phyloP scores from a whole-genome alignment of 2,797 vertebrate genomes.

The Pogoniulus pusillus region DNA sequence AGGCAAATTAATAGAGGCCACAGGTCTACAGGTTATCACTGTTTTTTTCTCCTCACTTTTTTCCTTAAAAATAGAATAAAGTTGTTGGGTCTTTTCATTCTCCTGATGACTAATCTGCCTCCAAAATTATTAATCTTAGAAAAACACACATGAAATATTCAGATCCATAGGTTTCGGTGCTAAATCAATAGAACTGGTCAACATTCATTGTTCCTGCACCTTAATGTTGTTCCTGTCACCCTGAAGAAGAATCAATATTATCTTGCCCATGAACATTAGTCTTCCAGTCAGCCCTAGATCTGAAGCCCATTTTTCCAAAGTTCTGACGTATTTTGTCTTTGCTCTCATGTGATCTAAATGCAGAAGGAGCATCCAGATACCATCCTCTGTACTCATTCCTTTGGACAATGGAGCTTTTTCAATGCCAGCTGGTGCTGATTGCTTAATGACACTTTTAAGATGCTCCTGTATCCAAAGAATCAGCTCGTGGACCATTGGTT shows the following conservation, averaged over 20 bases:
- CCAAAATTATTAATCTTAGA: conserved; percentile 31
- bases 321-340: conserved; percentile 78
- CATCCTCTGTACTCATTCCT: conserved; percentile 42
- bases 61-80: neutral
- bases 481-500: conserved; percentile 84
- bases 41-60: neutral
- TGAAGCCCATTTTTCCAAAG: conserved; percentile 82
- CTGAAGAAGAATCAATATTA: conserved; percentile 86
- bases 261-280: conserved; percentile 81
- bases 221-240: conserved; percentile 81
- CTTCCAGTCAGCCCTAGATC: conserved; percentile 82
- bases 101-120: conserved; percentile 24
- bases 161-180: conserved; percentile 6
- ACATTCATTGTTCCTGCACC: conserved; percentile 74
- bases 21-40: neutral
- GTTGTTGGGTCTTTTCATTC: neutral
- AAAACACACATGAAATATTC: conserved; percentile 48
- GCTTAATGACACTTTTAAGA: conserved; percentile 66
- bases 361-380: conserved; percentile 78
- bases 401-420: conserved; percentile 42
- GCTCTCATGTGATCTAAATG: conserved; percentile 88
- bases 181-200: conserved; percentile 46
- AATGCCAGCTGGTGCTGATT: conserved; percentile 10
- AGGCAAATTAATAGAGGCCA: neutral
- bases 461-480: conserved; percentile 83